Conservation (phyloP, 2,888 invertebrate species). For the Heliconius ismenius region DNA sequence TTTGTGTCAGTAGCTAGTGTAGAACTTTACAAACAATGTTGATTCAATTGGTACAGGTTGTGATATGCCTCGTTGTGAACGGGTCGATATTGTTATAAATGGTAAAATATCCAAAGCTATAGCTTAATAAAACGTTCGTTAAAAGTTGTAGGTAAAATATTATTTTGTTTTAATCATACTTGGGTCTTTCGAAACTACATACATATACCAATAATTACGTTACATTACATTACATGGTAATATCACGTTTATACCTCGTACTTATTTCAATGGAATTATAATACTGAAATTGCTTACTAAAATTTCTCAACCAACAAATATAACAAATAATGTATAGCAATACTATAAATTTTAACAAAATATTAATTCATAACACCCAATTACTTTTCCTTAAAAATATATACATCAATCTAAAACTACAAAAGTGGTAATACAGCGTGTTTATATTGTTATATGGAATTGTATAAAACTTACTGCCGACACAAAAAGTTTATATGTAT, state of each 20-base stretch:
- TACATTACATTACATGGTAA: constrained; percentile 62
- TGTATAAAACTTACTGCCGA: constrained; percentile 49
- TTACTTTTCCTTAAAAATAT: constrained; percentile 16
- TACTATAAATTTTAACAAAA: constrained; percentile 49
- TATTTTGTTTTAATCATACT: constrained; percentile 78
- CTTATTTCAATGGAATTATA: constrained; percentile 69
- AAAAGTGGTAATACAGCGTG: constrained; percentile 6
- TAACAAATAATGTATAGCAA: constrained; percentile 52
- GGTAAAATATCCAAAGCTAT: constrained; percentile 80
- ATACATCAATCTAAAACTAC: not conserved
- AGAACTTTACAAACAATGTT: constrained; percentile 82
- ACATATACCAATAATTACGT: constrained; percentile 72
- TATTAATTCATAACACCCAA: constrained; percentile 27
- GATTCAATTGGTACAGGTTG: constrained; percentile 82
- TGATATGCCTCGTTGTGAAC: constrained; percentile 82
- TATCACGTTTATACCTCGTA: constrained; percentile 67
- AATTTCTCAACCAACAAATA: constrained; percentile 59
- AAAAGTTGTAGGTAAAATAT: constrained; percentile 79
- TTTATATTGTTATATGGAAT: constrained; percentile 40
- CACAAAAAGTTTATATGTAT: constrained; percentile 49
- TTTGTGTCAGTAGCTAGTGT: constrained; percentile 81
- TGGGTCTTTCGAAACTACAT: constrained; percentile 74
- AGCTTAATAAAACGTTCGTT: constrained; percentile 80
- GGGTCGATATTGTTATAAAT: constrained; percentile 82
- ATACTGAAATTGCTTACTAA: constrained; percentile 65